phyloP scores from a whole-genome alignment of 1,140 invertebrate genomes.

The Zophobas morio region DNA sequence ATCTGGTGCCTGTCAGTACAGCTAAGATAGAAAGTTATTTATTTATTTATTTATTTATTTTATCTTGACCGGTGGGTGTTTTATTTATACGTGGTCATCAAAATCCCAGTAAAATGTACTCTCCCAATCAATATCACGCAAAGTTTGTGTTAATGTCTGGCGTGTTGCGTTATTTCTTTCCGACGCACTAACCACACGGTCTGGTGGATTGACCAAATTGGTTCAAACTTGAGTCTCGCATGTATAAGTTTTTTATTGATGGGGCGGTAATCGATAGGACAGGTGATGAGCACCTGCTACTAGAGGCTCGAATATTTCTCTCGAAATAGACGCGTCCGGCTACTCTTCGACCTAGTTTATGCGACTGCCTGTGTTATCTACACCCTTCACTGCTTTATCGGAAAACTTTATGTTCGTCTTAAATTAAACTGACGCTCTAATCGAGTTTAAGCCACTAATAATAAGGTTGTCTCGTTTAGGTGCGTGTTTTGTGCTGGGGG shows the following conservation, averaged over 20 bases:
- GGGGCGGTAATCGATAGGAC: constrained; percentile 34
- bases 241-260: constrained; percentile 41
- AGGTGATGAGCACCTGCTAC: constrained; percentile 39
- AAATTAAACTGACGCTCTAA: constrained; percentile 35
- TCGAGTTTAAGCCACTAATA: constrained; percentile 19
- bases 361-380: constrained; percentile 16
- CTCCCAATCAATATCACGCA: constrained; percentile 9
- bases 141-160: constrained; percentile 1
- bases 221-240: constrained; percentile 36
- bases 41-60: too few species aligned
- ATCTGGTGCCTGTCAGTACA: too few species aligned
- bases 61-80: too few species aligned
- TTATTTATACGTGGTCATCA: too few species aligned
- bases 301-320: constrained; percentile 32
- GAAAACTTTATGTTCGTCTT: constrained; percentile 10
- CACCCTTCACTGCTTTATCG: constrained; percentile 32
- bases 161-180: constrained; percentile 21
- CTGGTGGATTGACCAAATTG: constrained; percentile 34
- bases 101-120: not conserved
- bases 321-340: constrained; percentile 32
- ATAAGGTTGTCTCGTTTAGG: constrained; percentile 14
- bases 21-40: too few species aligned
- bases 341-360: constrained; percentile 32
- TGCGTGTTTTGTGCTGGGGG: too few species aligned
- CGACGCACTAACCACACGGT: constrained; percentile 22